Evolutionary conservation across 2,113 vertebrate genomes (phyloP).

Genomic region (Corythornis cristatus): DNA sequence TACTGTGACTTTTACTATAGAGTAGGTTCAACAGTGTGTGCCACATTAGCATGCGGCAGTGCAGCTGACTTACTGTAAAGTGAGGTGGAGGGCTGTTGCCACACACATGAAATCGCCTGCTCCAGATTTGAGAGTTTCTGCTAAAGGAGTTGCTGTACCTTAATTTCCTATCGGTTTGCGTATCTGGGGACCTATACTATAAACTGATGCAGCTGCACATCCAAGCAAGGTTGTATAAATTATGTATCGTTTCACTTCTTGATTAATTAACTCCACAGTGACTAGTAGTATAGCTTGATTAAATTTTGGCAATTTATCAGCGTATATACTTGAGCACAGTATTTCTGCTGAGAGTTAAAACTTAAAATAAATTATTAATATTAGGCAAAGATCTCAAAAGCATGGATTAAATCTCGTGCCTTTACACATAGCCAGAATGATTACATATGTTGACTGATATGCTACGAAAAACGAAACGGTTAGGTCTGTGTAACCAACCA

Average conservation of each 20-base stretch:
- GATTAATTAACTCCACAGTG: background rate
- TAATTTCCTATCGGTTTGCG: background rate
- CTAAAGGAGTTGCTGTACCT: background rate
- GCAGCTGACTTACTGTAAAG: background rate
- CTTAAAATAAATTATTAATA: background rate
- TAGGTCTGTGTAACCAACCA: background rate
- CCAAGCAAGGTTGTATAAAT: background rate
- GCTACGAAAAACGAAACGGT: background rate
- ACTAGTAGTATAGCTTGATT: background rate
- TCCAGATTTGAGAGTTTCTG: background rate
- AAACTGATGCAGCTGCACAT: background rate
- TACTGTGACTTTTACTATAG: background rate
- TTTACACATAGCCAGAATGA: constrained; percentile 28
- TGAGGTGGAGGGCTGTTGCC: background rate
- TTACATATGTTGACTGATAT: constrained; percentile 10
- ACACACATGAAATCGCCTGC: background rate
- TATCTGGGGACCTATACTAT: background rate
- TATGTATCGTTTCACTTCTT: background rate
- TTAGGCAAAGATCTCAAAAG: background rate
- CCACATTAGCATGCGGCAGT: accelerated
- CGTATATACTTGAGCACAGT: background rate
- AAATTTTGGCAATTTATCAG: background rate
- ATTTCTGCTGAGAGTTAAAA: background rate
- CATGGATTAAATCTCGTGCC: background rate
- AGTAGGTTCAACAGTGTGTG: background rate